Evolutionary conservation across 37 sponge, comb jelly and placozoan genomes (phyloP).

Genomic region (Lycopodina hypogea): DNA sequence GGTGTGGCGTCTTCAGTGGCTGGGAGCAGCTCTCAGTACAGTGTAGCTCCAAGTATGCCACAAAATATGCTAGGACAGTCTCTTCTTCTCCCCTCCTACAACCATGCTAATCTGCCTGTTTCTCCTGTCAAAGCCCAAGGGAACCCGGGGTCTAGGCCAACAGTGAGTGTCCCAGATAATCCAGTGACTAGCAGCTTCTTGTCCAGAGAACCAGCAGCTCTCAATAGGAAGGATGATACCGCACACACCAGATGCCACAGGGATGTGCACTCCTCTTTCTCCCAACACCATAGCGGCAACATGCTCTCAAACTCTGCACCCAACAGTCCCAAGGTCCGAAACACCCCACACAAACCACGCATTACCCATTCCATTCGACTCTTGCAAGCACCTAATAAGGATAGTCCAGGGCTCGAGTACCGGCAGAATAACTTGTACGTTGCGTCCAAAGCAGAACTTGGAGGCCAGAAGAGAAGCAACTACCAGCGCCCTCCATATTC

Average conservation of each 20-base stretch:
- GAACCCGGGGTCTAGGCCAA: background rate
- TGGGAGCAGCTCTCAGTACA: background rate
- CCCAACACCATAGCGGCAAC: background rate
- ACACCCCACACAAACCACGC: background rate
- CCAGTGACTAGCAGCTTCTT: background rate
- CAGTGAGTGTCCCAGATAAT: background rate
- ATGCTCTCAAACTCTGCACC: conserved; percentile 9
- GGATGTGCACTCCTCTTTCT: background rate
- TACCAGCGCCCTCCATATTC: background rate
- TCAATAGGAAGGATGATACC: too few species aligned
- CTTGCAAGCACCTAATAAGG: background rate
- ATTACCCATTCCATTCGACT: conserved; percentile 19
- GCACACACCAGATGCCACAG: background rate
- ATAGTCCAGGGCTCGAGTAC: background rate
- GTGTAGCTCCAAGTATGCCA: background rate
- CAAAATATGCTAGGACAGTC: too few species aligned
- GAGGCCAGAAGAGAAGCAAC: conserved; percentile 19
- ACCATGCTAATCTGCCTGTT: too few species aligned
- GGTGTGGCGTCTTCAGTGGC: background rate
- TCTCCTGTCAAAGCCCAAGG: too few species aligned
- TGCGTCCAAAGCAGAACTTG: background rate
- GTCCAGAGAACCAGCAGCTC: too few species aligned
- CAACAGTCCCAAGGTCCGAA: conserved; percentile 17
- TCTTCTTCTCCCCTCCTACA: too few species aligned
- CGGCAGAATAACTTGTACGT: background rate